Base-by-base conservation (phyloP, 1,140 invertebrate genomes). In the Micrasema minimum region DNA sequence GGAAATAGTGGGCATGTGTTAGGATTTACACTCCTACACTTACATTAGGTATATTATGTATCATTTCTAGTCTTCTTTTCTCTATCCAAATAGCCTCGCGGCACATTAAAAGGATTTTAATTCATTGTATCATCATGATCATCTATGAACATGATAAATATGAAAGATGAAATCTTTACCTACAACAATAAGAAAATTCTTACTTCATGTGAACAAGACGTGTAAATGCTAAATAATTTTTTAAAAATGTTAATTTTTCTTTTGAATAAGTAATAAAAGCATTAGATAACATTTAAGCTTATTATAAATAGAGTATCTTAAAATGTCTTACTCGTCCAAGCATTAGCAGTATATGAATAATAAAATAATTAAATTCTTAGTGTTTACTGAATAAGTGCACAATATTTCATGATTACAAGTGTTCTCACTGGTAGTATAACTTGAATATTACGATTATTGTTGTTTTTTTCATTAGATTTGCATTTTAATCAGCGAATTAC, bases 401-500 rank as follows among this genome's bases (percentile, higher is more conserved):
- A 31, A n/a, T 18, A 38, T 59, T 59, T 20, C 55, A 35, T 59
- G 55, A 41, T 41, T 59, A 59, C 55, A 59, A 59, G 55, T 59
- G 55, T 59, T 59, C 35, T 16, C 37, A 18, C 9, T 20, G 18
- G 55, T 59, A 59, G 38, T 59, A 35, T 38, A 59, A 59, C 55
- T 59, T 38, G 55, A 59, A 41, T 59, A 59, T 59, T 59, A 59
- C 55, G 55, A 59, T 59, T 59, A 59, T 41, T 14, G 16, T 12
- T 38, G 55, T 59, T 53, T 53, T 46, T 53, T 53, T 53, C 50
- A 53, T 53, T 53, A 26, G 50, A 53, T 53, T 53, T 41, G 55
- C 55, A 41, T 59, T 38, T 59, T 59, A 59, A 59, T 41, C 37
- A 35, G 22, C 14, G 35, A 59, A 59, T 59, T 59, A 59, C 55